These are phyloP conservation scores for Phyllopteryx taeniolatus DNA, from an alignment of 2,113 vertebrate genomes.

Conservation along the genomic window DNA sequence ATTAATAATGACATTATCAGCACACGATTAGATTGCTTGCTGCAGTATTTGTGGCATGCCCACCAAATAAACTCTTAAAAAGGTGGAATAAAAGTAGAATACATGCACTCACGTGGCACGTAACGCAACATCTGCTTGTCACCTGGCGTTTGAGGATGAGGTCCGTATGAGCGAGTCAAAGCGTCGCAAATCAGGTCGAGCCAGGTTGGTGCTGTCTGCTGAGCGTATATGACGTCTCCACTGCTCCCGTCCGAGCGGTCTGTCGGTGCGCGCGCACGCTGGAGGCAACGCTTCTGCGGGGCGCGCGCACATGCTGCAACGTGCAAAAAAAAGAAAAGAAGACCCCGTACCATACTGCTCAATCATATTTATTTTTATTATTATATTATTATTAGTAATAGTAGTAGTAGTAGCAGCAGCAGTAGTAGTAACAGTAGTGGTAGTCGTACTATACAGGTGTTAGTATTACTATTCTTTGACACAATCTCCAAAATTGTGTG, in stretches of 20 bases:
- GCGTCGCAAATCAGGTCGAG: not conserved
- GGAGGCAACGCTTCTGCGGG: not conserved
- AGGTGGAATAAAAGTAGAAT: not conserved
- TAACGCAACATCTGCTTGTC: not conserved
- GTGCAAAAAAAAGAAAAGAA: not conserved
- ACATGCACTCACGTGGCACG: not conserved
- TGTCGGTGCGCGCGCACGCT: not conserved
- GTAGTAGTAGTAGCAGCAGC: too few species aligned
- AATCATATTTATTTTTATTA: too few species aligned
- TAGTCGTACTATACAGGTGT: too few species aligned
- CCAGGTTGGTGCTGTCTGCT: not conserved
- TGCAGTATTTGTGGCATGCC: not conserved
- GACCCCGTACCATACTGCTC: too few species aligned
- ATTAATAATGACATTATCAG: not conserved
- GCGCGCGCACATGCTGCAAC: not conserved
- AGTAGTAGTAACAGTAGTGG: too few species aligned
- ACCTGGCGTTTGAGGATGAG: not conserved
- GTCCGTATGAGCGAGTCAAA: not conserved
- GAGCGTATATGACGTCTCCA: not conserved
- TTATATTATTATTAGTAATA: too few species aligned
- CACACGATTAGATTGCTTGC: not conserved
- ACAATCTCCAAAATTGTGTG: too few species aligned
- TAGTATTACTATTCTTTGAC: too few species aligned
- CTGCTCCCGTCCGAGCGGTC: not conserved
- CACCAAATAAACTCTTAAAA: not conserved